Conservation (phyloP, 2,888 invertebrate genomes). For the Rhimphoctona megacephalus region DNA sequence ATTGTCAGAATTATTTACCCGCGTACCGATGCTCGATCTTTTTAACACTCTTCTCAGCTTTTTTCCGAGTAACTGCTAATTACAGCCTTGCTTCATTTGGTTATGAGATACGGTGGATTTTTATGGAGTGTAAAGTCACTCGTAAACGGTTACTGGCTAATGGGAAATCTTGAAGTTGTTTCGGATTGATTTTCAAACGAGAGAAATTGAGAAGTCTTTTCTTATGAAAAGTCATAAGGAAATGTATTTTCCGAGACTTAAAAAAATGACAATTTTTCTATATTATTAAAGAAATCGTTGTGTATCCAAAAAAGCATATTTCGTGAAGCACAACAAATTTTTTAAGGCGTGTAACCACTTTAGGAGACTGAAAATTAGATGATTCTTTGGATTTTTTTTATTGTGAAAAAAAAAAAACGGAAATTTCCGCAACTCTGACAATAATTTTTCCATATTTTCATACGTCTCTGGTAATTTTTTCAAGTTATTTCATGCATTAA, state of each 20-base stretch:
- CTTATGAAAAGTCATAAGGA: neutral
- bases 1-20: conserved; percentile 15
- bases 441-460: too few relatives aligned
- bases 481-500: too few relatives aligned
- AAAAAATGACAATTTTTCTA: neutral
- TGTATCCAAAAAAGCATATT: too few relatives aligned
- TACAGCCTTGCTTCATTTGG: neutral
- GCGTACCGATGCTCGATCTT: neutral
- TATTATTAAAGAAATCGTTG: too few relatives aligned
- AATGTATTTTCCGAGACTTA: too few relatives aligned
- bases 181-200: neutral
- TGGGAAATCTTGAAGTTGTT: neutral
- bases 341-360: too few relatives aligned
- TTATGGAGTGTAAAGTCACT: conserved; percentile 18
- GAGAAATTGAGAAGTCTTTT: neutral
- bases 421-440: too few relatives aligned
- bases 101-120: neutral
- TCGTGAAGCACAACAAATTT: too few relatives aligned
- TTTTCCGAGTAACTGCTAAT: neutral
- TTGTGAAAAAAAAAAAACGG: too few relatives aligned
- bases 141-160: neutral
- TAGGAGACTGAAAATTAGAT: too few relatives aligned
- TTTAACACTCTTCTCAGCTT: neutral
- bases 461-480: too few relatives aligned
- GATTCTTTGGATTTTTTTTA: too few relatives aligned